Evolutionary conservation across 2,888 invertebrate species (phyloP).

Genomic region (Rapana venosa): DNA sequence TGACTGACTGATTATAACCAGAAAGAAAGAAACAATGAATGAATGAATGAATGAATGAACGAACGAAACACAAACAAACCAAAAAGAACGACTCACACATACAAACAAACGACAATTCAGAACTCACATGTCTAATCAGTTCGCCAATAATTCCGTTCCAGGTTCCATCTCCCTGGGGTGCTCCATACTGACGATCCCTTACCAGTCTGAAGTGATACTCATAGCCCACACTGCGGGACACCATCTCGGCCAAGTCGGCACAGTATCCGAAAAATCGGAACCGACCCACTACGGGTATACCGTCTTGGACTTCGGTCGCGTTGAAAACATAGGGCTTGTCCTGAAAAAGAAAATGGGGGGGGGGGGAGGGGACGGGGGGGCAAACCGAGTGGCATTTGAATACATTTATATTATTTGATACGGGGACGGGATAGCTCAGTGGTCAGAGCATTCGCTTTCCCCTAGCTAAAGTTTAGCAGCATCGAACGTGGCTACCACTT

Average conservation of each 20-base stretch:
- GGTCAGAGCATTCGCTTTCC: no score
- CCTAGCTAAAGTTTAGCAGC: no score
- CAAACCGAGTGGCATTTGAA: no score
- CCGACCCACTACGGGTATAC: slow-evolving; percentile 48
- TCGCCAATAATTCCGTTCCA: slow-evolving; percentile 77
- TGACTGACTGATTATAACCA: no score
- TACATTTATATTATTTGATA: no score
- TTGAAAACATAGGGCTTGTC: slow-evolving; percentile 51
- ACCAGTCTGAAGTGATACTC: slow-evolving; percentile 91
- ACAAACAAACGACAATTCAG: neutral
- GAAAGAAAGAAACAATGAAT: neutral
- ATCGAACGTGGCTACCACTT: no score
- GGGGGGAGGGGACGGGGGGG: no score
- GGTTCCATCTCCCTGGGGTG: slow-evolving; percentile 60
- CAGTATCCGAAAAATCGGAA: slow-evolving; percentile 85
- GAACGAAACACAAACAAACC: neutral
- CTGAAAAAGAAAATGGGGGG: slow-evolving; percentile 37
- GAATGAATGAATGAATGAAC: neutral
- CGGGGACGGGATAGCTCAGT: no score
- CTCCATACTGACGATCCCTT: slow-evolving; percentile 90
- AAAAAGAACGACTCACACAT: neutral
- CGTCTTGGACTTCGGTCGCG: slow-evolving; percentile 28
- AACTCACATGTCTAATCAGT: slow-evolving; percentile 66
- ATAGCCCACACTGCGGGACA: slow-evolving; percentile 89
- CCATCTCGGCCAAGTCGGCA: slow-evolving; percentile 91